Evolutionary conservation across 64 coral and sea anemone genomes (phyloP).

Genomic region (Montipora cactus): DNA sequence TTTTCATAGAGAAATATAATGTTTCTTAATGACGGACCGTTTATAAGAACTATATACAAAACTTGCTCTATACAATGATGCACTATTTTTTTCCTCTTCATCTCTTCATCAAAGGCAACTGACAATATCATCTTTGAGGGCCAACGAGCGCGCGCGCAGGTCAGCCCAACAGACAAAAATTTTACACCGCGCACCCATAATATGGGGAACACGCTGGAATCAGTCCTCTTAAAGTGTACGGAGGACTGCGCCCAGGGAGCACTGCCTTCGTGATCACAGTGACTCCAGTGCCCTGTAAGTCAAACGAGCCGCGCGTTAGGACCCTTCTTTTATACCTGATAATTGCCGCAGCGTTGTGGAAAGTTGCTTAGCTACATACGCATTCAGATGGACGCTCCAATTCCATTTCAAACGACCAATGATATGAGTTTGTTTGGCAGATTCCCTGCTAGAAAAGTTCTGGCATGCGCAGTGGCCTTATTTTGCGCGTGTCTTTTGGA

Average conservation of each 20-base stretch:
- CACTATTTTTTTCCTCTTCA: neutral
- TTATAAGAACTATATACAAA: neutral
- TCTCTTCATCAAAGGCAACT: neutral
- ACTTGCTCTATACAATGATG: neutral
- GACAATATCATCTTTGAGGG: neutral
- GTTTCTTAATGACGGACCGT: no score
- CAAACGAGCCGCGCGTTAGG: slow-evolving; percentile 1
- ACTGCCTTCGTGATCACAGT: slow-evolving; percentile 98
- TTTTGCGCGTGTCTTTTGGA: no score
- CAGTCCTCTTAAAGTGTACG: slow-evolving; percentile 77
- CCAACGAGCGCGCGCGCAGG: slow-evolving; percentile 91
- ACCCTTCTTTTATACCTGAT: slow-evolving; percentile 73
- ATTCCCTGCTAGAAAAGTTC: neutral
- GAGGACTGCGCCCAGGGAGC: slow-evolving; percentile 71
- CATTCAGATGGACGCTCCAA: neutral
- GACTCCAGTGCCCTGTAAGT: slow-evolving; percentile 95
- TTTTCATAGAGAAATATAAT: no score
- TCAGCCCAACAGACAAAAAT: slow-evolving; percentile 95
- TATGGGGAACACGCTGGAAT: slow-evolving; percentile 90
- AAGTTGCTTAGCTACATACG: slow-evolving; percentile 37
- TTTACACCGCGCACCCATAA: slow-evolving; percentile 91
- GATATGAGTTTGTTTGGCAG: neutral
- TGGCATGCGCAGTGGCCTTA: neutral
- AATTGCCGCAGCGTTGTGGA: slow-evolving; percentile 55
- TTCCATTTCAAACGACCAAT: slow-evolving; percentile 24